Evolutionary conservation across 2,113 vertebrate species (phyloP).

Genomic region (Gymnarchus niloticus): DNA sequence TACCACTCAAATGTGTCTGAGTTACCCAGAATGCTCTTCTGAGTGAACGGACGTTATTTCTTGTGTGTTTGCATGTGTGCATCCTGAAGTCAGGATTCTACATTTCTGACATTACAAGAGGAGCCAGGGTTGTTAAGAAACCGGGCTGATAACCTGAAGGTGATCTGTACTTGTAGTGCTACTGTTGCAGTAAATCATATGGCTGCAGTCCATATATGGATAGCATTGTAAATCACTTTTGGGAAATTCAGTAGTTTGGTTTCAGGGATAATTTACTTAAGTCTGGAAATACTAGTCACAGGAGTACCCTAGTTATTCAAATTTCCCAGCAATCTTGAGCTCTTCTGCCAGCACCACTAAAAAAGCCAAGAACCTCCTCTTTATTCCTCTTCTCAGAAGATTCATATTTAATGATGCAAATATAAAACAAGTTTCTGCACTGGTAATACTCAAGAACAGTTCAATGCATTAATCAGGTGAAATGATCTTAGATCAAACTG

Average conservation of each 20-base stretch:
- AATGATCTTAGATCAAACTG: background rate
- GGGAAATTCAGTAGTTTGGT: background rate
- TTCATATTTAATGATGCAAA: background rate
- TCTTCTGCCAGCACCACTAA: background rate
- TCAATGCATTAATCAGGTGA: background rate
- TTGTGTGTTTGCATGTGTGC: background rate
- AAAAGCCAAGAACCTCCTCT: background rate
- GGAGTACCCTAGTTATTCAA: background rate
- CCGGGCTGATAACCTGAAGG: background rate
- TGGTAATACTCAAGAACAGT: background rate
- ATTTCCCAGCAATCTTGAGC: background rate
- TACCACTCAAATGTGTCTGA: background rate
- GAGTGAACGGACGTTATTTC: background rate
- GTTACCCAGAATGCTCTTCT: background rate
- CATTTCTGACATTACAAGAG: background rate
- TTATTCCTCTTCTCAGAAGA: background rate
- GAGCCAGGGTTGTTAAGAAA: background rate
- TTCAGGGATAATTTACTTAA: background rate
- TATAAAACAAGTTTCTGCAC: no score
- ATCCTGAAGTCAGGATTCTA: no score
- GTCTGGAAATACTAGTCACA: background rate
- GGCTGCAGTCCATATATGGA: background rate
- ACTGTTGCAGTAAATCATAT: background rate
- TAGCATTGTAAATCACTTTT: background rate
- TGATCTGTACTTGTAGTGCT: background rate